Base-by-base conservation (phyloP, 1,140 invertebrate species). In the Sesamia nonagrioides region DNA sequence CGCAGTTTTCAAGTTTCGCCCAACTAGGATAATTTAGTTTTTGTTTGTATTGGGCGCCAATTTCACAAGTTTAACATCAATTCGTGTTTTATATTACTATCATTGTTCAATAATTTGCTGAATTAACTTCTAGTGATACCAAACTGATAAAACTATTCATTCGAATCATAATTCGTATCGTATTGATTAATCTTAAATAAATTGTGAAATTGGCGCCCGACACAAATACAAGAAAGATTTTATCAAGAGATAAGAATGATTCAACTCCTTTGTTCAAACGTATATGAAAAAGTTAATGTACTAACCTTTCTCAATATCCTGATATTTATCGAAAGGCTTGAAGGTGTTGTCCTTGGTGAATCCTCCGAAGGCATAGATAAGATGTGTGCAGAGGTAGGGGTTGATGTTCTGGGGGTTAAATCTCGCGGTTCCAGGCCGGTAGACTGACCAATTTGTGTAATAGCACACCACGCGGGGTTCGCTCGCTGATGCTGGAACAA, bases 391-490 rank as follows among this genome's bases (percentile, higher is more conserved):
- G 35, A 99, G 96, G 91, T 98, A 98, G 21, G 98, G 98, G 95
- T 99, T 99, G 86, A 99, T 99, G 91, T 99, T 99, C 95, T 99
- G 97, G 0, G 98, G 98, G 81, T 97, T 97, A 92, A 99, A 99
- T 93, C 98, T 98, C 1, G 98, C 98, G 2, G 97, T 97, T 40
- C 98, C 97, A 3, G 97, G 97, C 78, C 98, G 95, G 89, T 98
- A 99, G 4, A 98, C 97, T 78, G 98, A 98, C 98, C 98, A 99
- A 92, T 98, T 99, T n/a, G 98, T 98, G 94, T 98, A 98, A 90
- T 99, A 99, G 88, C 98, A 99, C 40, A 98, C 98, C 72, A 99
- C 96, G 76, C 97, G 96, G 54, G 97, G 96, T 63, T 93, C 89
- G 71, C 81, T 86, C n/a, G 90, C 83, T 71, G 84, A 79, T 18